These are phyloP conservation scores for Gadopsis marmoratus DNA, from an alignment of 2,797 vertebrate species.

Conservation along the genomic window DNA sequence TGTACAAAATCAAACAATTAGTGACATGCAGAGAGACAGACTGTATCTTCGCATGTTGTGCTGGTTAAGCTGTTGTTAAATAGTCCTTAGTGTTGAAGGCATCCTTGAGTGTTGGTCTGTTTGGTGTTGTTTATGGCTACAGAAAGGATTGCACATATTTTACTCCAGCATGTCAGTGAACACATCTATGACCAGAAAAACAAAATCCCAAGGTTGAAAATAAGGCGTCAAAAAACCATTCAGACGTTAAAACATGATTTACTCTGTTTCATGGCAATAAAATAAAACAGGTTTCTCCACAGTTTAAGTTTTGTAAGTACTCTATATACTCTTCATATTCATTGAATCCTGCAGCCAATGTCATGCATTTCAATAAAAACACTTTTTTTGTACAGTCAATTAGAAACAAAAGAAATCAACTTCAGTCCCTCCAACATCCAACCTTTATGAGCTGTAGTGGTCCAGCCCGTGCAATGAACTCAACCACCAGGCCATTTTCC, in stretches of 20 bases:
- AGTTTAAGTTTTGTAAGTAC: slow-evolving; percentile 39
- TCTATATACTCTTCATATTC: slow-evolving; percentile 35
- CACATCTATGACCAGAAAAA: slow-evolving; percentile 48
- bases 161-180: slow-evolving; percentile 65
- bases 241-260: slow-evolving; percentile 56
- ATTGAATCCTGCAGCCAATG: slow-evolving; percentile 54
- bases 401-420: slow-evolving; percentile 53
- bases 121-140: slow-evolving; percentile 64
- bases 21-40: slow-evolving; percentile 55
- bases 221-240: slow-evolving; percentile 58
- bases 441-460: slow-evolving; percentile 62
- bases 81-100: slow-evolving; percentile 79
- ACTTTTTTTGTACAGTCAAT: slow-evolving; percentile 56
- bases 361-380: slow-evolving; percentile 65
- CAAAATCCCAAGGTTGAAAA: slow-evolving; percentile 54
- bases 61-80: slow-evolving; percentile 69
- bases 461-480: slow-evolving; percentile 61
- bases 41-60: slow-evolving; percentile 59
- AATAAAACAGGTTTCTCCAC: slow-evolving; percentile 47
- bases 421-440: slow-evolving; percentile 46
- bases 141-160: slow-evolving; percentile 68
- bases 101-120: slow-evolving; percentile 70
- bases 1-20: slow-evolving; percentile 69
- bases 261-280: slow-evolving; percentile 52
- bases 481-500: slow-evolving; percentile 42